Evolutionary conservation across 2,888 invertebrate species (phyloP), one percentile per base, ranked within the genome.

Genomic region (Polyommatus icarus): DNA sequence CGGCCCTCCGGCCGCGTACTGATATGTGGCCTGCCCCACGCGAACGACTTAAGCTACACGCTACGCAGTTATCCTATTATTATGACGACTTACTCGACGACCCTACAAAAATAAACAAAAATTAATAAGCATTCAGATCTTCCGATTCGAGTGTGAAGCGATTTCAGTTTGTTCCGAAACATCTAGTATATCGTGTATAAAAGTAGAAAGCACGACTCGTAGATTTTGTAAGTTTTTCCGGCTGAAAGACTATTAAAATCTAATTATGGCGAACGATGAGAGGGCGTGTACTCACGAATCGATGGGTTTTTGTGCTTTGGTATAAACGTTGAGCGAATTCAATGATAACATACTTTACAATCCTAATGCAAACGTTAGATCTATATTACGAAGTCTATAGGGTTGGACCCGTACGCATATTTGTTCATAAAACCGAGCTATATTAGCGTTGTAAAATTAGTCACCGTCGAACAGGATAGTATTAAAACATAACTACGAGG

Each of bases 241-340:
- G 84, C 80, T 91, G 94, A 94, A 94, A 93, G 93, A 93, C 94
- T 91, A 91, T 90, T 89, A 91, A 94, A 77, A 93, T 94, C 93
- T 93, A 93, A 86, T 84, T 88, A 88, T 87, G 87, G 85, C 85
- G 83, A 87, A 86, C 88, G 84, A 89, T 88, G 89, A 90, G 89
- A 87, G 87, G 89, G 88, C 90, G 78, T 79, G 91, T 89, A 89
- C 87, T 88, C 89, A 90, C 89, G 92, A 90, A 91, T 93, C 94
- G 94, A 92, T 94, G 94, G 94, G 94, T 88, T 91, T 89, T 92
- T 92, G 94, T 92, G 93, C 94, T 94, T 94, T 94, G 93, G 93
- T 94, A 94, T 94, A 92, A 92, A 92, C 88, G 89, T 93, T 94
- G 94, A 94, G 93, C 93, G 93, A 93, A 91, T 92, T 89, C 88